Base-by-base conservation (phyloP, 2,113 vertebrate species). In the Scomber scombrus region DNA sequence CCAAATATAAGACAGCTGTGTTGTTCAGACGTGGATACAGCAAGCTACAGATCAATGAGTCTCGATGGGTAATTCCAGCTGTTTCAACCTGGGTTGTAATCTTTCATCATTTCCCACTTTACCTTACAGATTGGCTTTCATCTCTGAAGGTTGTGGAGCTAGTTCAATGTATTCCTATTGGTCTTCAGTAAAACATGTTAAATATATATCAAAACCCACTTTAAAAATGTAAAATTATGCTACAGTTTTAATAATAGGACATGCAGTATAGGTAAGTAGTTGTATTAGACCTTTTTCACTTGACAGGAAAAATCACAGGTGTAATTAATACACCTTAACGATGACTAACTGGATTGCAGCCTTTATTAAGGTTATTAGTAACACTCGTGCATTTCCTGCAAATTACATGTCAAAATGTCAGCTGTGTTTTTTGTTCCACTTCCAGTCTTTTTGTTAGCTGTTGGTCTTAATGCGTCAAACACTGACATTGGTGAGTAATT, bases 1-100 rank as follows among this genome's bases (percentile, higher is more conserved):
- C 62, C 58, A 84, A 69, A 85, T 50, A 40, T 40, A 26, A 71
- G 74, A 55, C 66, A 68, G 73, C 56, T 85, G 29, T 55, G 65
- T 16, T 81, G 67, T 64, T 34, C 58, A 21, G 14, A 54, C 26
- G 19, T 49, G 58, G 40, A 70, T 23, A 12, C 19, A 19, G 47
- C 34, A 63, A 45, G 18, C 8, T 29, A 10, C 31, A 3, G 40
- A 62, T 60, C 55, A 52, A 21, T n/a, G 31, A 21, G 60, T 72
- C 43, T 73, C 52, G n/a, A 3, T 65, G 63, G 62, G 76, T 50
- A 18, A 64, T 14, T 70, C 61, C 82, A 80, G 63, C 70, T 68
- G 64, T 85, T 82, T 83, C 57, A 62, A 34, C 5, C 40, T 45
- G 5, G 23, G 7, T 4, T 21, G 14, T 8, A 15, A 21, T 81